These are phyloP conservation scores for Drosophila trapezifrons DNA, from an alignment of 1,140 invertebrate genomes.

Conservation along the genomic window DNA sequence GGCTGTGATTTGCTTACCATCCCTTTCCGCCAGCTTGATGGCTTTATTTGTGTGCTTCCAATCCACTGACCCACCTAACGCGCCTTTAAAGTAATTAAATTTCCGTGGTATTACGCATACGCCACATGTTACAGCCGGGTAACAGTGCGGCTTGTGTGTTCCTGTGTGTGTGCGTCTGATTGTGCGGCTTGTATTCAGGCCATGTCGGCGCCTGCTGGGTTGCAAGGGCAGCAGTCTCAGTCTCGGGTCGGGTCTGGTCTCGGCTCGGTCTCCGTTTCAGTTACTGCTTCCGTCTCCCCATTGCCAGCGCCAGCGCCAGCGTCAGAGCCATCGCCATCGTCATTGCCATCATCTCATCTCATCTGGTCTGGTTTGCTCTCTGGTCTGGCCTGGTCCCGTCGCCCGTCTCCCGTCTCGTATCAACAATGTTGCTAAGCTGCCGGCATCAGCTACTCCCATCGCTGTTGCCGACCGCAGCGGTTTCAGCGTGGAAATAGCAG, in stretches of 20 bases:
- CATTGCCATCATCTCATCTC: conserved; percentile 28
- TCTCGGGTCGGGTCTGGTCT: conserved; percentile 18
- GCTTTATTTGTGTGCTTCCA: conserved; percentile 37
- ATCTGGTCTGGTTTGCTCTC: conserved; percentile 3
- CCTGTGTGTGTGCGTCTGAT: conserved; percentile 29
- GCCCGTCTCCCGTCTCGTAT: conserved; percentile 39
- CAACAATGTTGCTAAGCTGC: conserved; percentile 64
- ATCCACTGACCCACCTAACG: conserved; percentile 32
- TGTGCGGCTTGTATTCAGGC: conserved; percentile 55
- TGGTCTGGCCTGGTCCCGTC: conserved; percentile 6
- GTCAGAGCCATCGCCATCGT: not conserved
- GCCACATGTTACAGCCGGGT: conserved; percentile 46
- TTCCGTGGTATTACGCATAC: conserved; percentile 62
- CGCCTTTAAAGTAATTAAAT: conserved; percentile 75
- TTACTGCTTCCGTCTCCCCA: conserved; percentile 8
- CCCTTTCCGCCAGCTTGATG: conserved; percentile 17
- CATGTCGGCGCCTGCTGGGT: conserved; percentile 55
- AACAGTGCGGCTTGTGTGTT: not conserved
- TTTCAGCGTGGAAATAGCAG: conserved; percentile 75
- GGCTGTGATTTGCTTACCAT: not conserved
- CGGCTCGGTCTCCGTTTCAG: conserved; percentile 14
- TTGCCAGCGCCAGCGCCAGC: not conserved
- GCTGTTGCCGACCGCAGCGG: conserved; percentile 53
- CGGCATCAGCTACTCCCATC: conserved; percentile 28
- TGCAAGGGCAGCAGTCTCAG: conserved; percentile 38